Percentiles rank a stretch among this genome's conserved stretches.
These are phyloP conservation scores for Lytechinus variegatus DNA, from an alignment of 35 echinoderm and acorn worm genomes.

Conservation along the genomic window DNA sequence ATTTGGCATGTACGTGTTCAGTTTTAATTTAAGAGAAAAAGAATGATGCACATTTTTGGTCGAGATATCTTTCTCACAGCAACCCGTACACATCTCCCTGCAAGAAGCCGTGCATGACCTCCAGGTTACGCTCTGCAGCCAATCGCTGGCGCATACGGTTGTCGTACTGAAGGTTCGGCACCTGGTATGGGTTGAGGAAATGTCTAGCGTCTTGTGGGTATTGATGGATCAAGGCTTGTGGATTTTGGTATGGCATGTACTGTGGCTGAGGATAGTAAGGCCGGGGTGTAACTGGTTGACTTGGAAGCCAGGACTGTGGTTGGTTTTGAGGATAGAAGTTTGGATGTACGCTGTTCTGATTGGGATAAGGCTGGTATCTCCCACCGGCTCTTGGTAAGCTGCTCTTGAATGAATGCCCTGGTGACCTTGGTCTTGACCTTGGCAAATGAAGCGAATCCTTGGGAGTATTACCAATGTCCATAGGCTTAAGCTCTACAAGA, in stretches of 20 bases:
- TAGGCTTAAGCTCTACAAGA: neutral
- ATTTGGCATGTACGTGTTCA: too few species aligned
- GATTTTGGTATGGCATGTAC: neutral
- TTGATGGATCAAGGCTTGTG: neutral
- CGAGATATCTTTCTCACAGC: neutral
- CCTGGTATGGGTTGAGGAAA: neutral
- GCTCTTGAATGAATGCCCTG: neutral
- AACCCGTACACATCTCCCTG: neutral
- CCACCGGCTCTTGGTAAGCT: neutral
- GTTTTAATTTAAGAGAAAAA: neutral
- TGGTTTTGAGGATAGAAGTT: neutral
- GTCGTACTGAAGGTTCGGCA: neutral
- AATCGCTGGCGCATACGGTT: constrained; percentile 22
- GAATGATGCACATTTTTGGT: neutral
- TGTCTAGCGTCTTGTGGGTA: neutral
- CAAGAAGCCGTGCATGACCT: neutral
- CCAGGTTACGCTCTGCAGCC: constrained; percentile 26
- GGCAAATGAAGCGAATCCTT: neutral
- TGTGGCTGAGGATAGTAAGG: neutral
- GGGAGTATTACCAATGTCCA: neutral
- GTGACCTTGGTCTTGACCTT: neutral
- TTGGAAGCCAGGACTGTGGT: neutral
- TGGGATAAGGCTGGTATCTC: neutral
- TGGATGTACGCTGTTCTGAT: neutral
- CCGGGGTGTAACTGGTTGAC: neutral